Evolutionary conservation across 92 coral and sea anemone genomes (phyloP).

Genomic region (Porites evermanni): DNA sequence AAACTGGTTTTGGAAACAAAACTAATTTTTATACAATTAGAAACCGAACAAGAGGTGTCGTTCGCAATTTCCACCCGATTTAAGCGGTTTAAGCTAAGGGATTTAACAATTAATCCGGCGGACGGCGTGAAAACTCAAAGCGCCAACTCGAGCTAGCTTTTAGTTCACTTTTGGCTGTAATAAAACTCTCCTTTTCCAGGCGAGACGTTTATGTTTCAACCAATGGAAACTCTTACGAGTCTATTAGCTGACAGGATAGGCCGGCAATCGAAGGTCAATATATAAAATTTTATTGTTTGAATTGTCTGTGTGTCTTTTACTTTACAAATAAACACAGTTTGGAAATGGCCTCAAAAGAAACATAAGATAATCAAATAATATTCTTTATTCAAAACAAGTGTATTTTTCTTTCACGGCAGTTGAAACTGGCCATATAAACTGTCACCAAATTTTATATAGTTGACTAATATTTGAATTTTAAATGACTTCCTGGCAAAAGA

Average conservation of each 20-base stretch:
- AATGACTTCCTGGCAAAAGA: constrained; percentile 19
- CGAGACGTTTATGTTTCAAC: not conserved
- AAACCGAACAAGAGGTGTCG: not conserved
- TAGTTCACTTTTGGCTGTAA: not conserved
- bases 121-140: not conserved
- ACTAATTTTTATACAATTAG: not conserved
- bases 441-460: no score
- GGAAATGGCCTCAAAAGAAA: not conserved
- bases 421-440: no score
- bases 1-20: not conserved
- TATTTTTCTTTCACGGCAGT: not conserved
- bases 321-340: constrained; percentile 7
- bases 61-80: not conserved
- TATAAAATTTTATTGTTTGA: constrained; percentile 4
- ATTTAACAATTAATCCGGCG: not conserved
- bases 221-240: not conserved
- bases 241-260: not conserved
- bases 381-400: not conserved
- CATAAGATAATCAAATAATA: not conserved
- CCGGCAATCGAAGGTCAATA: not conserved
- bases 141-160: not conserved
- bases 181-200: not conserved
- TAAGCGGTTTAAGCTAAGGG: not conserved
- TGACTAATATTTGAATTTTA: not conserved
- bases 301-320: constrained; percentile 1